These are phyloP conservation scores for Xiphophorus hellerii DNA, from an alignment of 2,113 vertebrate genomes.

Conservation along the genomic window DNA sequence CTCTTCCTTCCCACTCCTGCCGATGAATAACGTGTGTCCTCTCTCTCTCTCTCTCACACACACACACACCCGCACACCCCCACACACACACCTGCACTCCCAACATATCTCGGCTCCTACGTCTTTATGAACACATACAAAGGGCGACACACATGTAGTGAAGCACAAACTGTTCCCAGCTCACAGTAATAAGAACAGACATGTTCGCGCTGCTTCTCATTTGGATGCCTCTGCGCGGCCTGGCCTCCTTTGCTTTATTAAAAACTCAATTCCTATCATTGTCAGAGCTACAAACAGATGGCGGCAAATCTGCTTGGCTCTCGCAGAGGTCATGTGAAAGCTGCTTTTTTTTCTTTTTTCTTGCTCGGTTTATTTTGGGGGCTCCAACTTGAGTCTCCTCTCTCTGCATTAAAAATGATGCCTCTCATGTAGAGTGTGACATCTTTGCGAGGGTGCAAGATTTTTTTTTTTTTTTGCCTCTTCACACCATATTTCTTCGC, in stretches of 20 bases:
- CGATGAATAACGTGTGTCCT: conserved; percentile 34
- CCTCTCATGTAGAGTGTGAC: conserved; percentile 47
- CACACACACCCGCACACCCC: background rate
- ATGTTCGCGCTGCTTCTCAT: conserved; percentile 66
- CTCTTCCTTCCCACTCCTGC: conserved; percentile 43
- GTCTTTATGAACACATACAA: conserved; percentile 34
- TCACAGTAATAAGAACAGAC: conserved; percentile 66
- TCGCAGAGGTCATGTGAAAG: conserved; percentile 59
- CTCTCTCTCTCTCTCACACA: conserved; percentile 24
- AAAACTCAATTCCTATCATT: conserved; percentile 70
- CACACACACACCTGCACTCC: conserved; percentile 8
- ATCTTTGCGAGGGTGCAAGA: conserved; percentile 56
- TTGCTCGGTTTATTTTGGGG: conserved; percentile 52
- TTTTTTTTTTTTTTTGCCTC: conserved; percentile 23
- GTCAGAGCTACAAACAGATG: conserved; percentile 71
- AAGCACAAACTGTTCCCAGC: conserved; percentile 50
- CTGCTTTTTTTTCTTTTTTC: conserved; percentile 18
- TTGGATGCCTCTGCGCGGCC: conserved; percentile 62
- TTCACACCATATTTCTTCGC: conserved; percentile 65
- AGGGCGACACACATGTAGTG: conserved; percentile 29
- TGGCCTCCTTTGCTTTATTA: conserved; percentile 64
- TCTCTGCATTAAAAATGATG: conserved; percentile 19
- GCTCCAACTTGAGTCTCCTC: conserved; percentile 37
- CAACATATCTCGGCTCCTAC: background rate
- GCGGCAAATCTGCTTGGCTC: conserved; percentile 59